Evolutionary conservation across 2,888 invertebrate species (phyloP).

Genomic region (Molorchus minor): DNA sequence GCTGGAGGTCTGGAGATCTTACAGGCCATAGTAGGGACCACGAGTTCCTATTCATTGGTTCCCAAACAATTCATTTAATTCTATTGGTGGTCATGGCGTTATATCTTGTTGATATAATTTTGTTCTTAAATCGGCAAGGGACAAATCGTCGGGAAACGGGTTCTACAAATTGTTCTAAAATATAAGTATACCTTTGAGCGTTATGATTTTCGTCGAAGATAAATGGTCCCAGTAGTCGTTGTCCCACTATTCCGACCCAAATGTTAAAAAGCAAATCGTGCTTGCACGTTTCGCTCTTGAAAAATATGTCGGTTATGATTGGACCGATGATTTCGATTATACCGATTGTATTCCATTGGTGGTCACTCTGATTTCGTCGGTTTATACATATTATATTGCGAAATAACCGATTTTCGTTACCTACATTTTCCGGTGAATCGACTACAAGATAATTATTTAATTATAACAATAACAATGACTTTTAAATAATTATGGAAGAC

Average conservation of each 20-base stretch:
- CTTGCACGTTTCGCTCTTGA: not conserved
- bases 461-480: no score
- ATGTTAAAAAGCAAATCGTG: not conserved
- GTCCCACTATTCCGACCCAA: not conserved
- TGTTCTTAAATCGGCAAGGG: no score
- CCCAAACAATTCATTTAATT: no score
- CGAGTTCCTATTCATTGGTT: no score
- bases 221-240: not conserved
- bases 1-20: no score
- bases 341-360: not conserved
- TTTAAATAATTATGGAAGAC: no score
- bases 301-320: not conserved
- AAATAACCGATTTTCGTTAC: constrained; percentile 4
- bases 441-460: no score
- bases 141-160: not conserved
- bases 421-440: not conserved
- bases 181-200: not conserved
- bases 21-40: no score
- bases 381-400: no score
- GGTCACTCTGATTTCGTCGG: no score
- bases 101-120: no score
- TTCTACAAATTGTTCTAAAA: not conserved
- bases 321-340: not conserved
- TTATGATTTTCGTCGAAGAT: not conserved
- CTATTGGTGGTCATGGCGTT: no score